Percentiles rank a stretch among this genome's conserved stretches.
Conservation (phyloP, 2,888 invertebrate species). For the Diplazon laetatorius region DNA sequence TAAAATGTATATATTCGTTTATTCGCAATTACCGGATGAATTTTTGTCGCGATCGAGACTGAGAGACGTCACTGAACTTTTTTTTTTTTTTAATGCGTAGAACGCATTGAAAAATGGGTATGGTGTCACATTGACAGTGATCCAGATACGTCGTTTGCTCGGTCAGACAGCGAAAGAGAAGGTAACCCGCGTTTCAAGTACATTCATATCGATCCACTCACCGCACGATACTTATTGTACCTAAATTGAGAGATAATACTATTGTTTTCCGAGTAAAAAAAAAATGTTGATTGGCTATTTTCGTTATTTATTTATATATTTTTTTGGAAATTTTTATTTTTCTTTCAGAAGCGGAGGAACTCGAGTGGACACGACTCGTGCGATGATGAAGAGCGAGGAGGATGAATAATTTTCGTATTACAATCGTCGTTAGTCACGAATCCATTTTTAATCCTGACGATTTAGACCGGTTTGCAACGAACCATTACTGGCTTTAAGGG, state of each 20-base stretch:
- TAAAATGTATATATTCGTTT: too few relatives aligned
- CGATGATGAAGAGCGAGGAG: not conserved
- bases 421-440: not conserved
- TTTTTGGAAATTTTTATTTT: not conserved
- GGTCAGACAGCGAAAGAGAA: conserved; percentile 61
- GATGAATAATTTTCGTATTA: not conserved
- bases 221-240: conserved; percentile 9
- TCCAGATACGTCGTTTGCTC: conserved; percentile 30
- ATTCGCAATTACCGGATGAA: too few relatives aligned
- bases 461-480: not conserved
- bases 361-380: not conserved
- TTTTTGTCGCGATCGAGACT: too few relatives aligned
- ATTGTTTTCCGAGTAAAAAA: not conserved
- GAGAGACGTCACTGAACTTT: too few relatives aligned
- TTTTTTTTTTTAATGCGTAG: not conserved
- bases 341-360: not conserved
- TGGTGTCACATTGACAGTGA: conserved; percentile 54
- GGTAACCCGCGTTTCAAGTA: conserved; percentile 27
- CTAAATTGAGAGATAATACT: not conserved
- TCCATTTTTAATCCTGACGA: conserved; percentile 9
- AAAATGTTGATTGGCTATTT: not conserved
- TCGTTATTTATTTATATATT: not conserved
- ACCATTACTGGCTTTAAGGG: too few relatives aligned
- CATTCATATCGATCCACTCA: conserved; percentile 9
- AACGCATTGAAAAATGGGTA: conserved; percentile 8